Conservation (phyloP, 2,888 invertebrate species). For the Lepeophtheirus nordmannii region DNA sequence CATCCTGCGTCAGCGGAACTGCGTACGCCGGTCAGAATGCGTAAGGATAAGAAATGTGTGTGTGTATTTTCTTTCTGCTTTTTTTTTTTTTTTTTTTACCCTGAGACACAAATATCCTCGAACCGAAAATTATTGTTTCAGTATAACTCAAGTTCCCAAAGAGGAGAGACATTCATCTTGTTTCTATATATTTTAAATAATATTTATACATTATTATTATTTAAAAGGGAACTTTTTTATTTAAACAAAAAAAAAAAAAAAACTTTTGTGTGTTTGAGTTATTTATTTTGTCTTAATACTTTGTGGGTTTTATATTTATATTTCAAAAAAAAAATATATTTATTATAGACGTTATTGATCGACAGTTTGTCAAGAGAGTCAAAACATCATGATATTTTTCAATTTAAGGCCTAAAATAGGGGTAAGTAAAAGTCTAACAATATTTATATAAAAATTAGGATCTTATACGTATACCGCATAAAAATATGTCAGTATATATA, state of each 20-base stretch:
- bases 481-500: too few species aligned
- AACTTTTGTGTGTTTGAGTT: background rate
- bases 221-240: background rate
- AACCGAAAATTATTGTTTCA: background rate
- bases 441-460: too few species aligned
- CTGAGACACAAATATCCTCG: slow-evolving; percentile 8
- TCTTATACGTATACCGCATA: too few species aligned
- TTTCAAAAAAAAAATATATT: too few species aligned
- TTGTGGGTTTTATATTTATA: too few species aligned
- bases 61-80: background rate
- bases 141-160: background rate
- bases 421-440: background rate
- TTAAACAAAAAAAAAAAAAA: background rate
- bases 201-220: too few species aligned
- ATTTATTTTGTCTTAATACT: background rate
- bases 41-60: background rate
- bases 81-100: background rate
- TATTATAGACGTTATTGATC: too few species aligned
- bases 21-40: slow-evolving; percentile 7
- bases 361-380: too few species aligned
- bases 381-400: background rate
- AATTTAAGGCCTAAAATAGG: background rate
- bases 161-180: too few species aligned
- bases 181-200: too few species aligned
- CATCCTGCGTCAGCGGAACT: background rate